Conservation (phyloP, 2,797 vertebrate genomes). For the Mastacembelus armatus region DNA sequence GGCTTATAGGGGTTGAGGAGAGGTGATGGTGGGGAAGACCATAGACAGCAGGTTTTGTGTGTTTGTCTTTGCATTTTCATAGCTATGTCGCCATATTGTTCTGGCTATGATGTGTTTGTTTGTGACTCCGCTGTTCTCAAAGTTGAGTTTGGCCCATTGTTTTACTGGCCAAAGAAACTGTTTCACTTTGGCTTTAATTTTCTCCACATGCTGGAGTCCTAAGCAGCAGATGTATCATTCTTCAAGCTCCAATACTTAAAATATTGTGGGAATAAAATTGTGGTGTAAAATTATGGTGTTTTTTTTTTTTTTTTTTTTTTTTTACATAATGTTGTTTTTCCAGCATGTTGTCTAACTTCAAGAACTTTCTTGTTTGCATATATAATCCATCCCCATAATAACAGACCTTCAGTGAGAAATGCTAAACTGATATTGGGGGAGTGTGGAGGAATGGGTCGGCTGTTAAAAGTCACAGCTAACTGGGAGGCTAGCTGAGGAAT, state of each 20-base stretch:
- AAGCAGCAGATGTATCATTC: constrained; percentile 38
- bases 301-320: background rate
- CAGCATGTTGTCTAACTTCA: constrained; percentile 17
- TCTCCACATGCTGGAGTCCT: constrained; percentile 67
- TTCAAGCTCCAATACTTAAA: constrained; percentile 14
- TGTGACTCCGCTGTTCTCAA: constrained; percentile 59
- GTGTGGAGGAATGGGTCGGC: constrained; percentile 16
- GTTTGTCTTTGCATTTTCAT: constrained; percentile 8
- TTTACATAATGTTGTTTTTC: constrained; percentile 10
- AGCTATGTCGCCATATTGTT: constrained; percentile 11
- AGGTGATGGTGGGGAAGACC: constrained; percentile 21
- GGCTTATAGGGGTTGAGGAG: constrained; percentile 34
- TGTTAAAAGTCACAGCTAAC: constrained; percentile 77
- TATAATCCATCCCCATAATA: constrained; percentile 11
- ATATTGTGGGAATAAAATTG: constrained; percentile 14
- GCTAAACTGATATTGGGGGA: constrained; percentile 8
- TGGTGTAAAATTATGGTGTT: too few species aligned
- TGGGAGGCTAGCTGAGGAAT: constrained; percentile 77
- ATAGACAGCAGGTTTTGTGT: constrained; percentile 17
- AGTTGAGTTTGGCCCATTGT: constrained; percentile 37
- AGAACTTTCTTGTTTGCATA: constrained; percentile 18
- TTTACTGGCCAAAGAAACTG: constrained; percentile 38
- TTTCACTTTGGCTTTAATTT: constrained; percentile 62
- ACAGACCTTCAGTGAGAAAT: constrained; percentile 11
- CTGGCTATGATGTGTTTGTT: constrained; percentile 55